phyloP scores from a whole-genome alignment of 2,797 vertebrate genomes.

The Rhinichthys osculus region DNA sequence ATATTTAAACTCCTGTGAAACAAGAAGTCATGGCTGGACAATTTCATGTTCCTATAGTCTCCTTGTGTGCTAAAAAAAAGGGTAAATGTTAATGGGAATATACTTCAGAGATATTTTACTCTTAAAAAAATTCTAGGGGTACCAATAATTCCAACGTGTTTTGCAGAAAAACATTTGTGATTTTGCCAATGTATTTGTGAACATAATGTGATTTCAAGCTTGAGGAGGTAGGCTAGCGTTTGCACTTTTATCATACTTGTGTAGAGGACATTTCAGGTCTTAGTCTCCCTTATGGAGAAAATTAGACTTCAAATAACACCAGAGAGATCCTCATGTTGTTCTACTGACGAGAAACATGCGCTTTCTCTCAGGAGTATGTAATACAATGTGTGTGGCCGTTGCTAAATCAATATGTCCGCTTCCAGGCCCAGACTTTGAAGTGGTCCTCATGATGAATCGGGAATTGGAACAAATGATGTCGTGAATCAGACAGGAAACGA shows the following conservation, averaged over 20 bases:
- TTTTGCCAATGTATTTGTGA: no score
- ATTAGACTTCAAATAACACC: slow-evolving; percentile 1
- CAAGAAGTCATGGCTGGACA: no score
- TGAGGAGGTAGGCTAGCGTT: no score
- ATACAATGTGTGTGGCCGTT: slow-evolving; percentile 18
- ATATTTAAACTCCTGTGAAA: no score
- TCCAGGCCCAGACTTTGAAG: slow-evolving; percentile 29
- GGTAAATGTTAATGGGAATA: no score
- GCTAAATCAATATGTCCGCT: slow-evolving; percentile 11
- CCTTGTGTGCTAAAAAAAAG: no score
- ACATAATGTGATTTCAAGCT: no score
- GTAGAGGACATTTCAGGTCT: not conserved
- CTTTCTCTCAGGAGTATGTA: not conserved
- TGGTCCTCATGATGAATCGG: slow-evolving; percentile 23
- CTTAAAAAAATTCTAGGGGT: no score
- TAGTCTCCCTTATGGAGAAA: not conserved
- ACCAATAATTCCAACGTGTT: no score
- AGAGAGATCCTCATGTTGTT: not conserved
- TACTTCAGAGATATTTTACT: no score
- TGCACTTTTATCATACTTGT: not conserved
- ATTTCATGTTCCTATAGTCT: no score
- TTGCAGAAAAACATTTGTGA: no score
- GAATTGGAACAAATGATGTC: slow-evolving; percentile 19
- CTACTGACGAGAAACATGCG: slow-evolving; percentile 3
- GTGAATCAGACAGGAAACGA: slow-evolving; percentile 42